Percentiles rank a stretch among this genome's conserved stretches.
Evolutionary conservation across 1,140 invertebrate genomes (phyloP).

Genomic region (Trichonephila inaurata): DNA sequence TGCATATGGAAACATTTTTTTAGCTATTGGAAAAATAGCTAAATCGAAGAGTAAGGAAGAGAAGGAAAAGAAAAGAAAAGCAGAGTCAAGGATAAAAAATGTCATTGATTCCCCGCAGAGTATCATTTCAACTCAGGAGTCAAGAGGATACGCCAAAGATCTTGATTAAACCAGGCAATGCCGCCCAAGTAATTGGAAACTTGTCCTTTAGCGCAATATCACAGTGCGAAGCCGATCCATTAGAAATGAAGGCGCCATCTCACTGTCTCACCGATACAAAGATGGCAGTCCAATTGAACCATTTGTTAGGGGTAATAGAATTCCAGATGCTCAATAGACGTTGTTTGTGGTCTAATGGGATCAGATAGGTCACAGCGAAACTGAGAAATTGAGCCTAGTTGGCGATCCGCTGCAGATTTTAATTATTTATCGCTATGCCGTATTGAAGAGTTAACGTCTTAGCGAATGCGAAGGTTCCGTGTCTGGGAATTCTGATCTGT

Average conservation of each 20-base stretch:
- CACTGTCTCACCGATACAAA: conserved; percentile 29
- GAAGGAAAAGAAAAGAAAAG: background rate
- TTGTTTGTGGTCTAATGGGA: conserved; percentile 63
- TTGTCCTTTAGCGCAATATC: conserved; percentile 62
- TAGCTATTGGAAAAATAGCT: no score
- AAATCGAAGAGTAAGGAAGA: no score
- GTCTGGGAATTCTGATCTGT: conserved; percentile 24
- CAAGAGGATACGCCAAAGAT: conserved; percentile 17
- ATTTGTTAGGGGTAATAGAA: conserved; percentile 74
- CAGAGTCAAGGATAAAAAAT: background rate
- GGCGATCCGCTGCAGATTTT: background rate
- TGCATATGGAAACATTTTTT: no score
- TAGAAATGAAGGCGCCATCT: conserved; percentile 42
- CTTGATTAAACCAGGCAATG: conserved; percentile 62
- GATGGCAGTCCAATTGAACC: conserved; percentile 60
- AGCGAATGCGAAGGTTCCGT: background rate
- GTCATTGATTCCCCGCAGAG: background rate
- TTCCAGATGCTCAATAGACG: conserved; percentile 49
- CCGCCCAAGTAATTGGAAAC: conserved; percentile 61
- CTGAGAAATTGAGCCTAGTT: background rate
- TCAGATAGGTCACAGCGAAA: background rate
- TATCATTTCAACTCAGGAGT: background rate
- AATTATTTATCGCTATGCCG: conserved; percentile 42
- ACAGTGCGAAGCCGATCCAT: conserved; percentile 66
- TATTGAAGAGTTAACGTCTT: conserved; percentile 43